phyloP scores from a whole-genome alignment of 2,113 vertebrate genomes.

The Oncorhynchus clarkii region DNA sequence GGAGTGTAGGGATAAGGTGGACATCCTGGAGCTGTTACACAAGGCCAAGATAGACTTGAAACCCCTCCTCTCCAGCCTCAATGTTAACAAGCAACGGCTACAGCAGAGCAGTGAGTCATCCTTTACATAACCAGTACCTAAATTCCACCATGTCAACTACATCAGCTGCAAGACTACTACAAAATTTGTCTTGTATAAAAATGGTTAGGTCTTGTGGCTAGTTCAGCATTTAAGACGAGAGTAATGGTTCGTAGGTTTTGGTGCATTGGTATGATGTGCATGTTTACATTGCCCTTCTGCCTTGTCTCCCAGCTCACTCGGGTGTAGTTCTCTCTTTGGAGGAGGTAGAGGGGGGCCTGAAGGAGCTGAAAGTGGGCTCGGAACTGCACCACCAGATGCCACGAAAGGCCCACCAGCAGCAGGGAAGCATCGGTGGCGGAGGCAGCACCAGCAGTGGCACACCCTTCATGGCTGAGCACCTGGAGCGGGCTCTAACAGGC shows the following conservation, averaged over 20 bases:
- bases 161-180: too few species aligned
- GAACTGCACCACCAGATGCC: constrained; percentile 63
- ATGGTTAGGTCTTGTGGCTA: too few species aligned
- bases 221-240: too few species aligned
- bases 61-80: constrained; percentile 91
- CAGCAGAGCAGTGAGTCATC: constrained; percentile 91
- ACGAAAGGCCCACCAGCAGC: too few species aligned
- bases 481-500: constrained; percentile 84
- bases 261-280: background rate
- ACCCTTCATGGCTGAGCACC: constrained; percentile 91
- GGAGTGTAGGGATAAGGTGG: constrained; percentile 93
- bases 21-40: constrained; percentile 95
- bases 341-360: constrained; percentile 93
- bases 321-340: constrained; percentile 94
- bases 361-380: constrained; percentile 84
- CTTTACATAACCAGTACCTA: too few species aligned
- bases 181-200: too few species aligned
- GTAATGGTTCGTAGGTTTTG: too few species aligned
- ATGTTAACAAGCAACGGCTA: constrained; percentile 94
- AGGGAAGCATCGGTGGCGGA: constrained; percentile 72
- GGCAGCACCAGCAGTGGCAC: constrained; percentile 80
- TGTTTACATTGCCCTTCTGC: background rate
- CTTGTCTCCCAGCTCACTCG: constrained; percentile 77
- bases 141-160: too few species aligned
- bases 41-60: constrained; percentile 98